Evolutionary conservation across 2,797 vertebrate species (phyloP).

Genomic region (Anableps anableps): DNA sequence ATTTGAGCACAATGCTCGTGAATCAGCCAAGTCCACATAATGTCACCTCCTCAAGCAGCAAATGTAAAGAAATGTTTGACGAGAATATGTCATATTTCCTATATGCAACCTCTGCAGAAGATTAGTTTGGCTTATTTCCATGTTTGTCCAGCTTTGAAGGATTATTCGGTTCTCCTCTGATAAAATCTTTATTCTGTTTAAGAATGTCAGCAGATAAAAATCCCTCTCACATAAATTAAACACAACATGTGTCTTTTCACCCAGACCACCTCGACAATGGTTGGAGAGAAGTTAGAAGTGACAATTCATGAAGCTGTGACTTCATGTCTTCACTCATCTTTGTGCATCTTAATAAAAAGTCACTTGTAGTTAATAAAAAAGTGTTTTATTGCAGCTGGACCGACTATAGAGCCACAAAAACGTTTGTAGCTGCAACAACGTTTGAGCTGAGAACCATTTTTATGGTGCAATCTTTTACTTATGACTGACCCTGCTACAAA

Average conservation of each 20-base stretch:
- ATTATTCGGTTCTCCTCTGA: neutral
- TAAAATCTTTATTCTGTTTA: neutral
- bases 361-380: too few relatives aligned
- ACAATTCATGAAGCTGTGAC: neutral
- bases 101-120: neutral
- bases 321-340: neutral
- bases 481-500: neutral
- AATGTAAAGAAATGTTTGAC: too few relatives aligned
- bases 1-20: neutral
- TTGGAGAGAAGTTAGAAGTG: neutral
- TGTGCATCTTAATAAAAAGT: too few relatives aligned
- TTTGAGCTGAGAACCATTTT: neutral
- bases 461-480: slow-evolving; percentile 1
- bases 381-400: neutral
- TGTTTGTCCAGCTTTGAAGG: neutral
- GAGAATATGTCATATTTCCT: neutral
- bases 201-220: too few relatives aligned
- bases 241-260: neutral
- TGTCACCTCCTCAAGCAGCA: neutral
- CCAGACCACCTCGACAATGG: neutral
- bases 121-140: neutral
- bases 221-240: neutral
- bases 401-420: neutral
- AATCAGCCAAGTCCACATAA: neutral
- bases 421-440: neutral